Conservation (phyloP, 1,140 invertebrate genomes). For the Drosophila bifasciata region DNA sequence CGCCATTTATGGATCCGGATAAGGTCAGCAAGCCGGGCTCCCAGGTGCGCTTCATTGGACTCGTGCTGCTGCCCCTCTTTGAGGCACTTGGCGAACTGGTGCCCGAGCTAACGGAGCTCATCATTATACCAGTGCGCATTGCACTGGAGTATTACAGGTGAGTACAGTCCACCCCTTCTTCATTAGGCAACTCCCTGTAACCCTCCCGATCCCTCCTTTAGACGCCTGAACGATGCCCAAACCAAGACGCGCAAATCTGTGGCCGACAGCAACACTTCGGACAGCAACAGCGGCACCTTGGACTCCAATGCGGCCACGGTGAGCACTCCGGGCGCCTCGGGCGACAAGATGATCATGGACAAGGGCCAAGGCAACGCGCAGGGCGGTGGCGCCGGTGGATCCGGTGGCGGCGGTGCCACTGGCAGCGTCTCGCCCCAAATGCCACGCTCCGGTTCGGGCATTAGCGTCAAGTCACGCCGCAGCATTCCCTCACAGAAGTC, state of each 20-base stretch:
- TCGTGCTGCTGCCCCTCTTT: conserved; percentile 92
- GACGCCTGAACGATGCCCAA: conserved; percentile 81
- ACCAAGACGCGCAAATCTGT: conserved; percentile 83
- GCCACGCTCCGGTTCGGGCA: conserved; percentile 84
- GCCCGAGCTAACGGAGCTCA: conserved; percentile 87
- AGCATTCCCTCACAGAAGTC: conserved; percentile 84
- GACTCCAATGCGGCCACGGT: conserved; percentile 69
- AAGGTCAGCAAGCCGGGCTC: conserved; percentile 94
- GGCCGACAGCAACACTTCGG: conserved; percentile 87
- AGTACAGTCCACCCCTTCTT: neutral
- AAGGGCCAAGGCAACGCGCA: conserved; percentile 32
- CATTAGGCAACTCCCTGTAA: too few relatives aligned
- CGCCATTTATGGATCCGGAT: conserved; percentile 95
- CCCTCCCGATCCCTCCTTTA: conserved; percentile 14
- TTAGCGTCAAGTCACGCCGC: conserved; percentile 82
- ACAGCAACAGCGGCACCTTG: conserved; percentile 78
- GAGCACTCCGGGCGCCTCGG: conserved; percentile 47
- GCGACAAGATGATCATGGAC: conserved; percentile 55
- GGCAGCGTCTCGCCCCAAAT: conserved; percentile 78
- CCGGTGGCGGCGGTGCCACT: conserved; percentile 13
- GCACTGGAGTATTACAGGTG: conserved; percentile 87
- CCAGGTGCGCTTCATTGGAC: conserved; percentile 93
- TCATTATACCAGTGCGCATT: conserved; percentile 85
- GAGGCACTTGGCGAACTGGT: conserved; percentile 90
- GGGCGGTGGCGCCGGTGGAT: conserved; percentile 5